Conservation (phyloP, 2,888 invertebrate species). For the Isotomurus palustris region DNA sequence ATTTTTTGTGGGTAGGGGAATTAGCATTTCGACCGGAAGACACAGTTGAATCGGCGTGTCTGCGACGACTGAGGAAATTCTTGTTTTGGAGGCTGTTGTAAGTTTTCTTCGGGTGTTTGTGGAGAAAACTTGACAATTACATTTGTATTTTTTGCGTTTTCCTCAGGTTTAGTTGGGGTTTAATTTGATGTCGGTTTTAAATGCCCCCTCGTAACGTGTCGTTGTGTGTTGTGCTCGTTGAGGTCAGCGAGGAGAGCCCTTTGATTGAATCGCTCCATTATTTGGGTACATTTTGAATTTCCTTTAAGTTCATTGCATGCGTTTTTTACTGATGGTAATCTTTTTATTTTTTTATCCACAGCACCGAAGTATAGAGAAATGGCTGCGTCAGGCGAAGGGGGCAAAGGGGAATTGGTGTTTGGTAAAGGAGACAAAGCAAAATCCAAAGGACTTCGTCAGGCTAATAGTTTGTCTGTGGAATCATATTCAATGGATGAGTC, state of each 20-base stretch:
- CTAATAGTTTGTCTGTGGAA: conserved; percentile 25
- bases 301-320: not conserved
- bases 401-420: conserved; percentile 28
- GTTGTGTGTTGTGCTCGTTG: conserved; percentile 39
- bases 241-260: conserved; percentile 34
- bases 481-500: conserved; percentile 20
- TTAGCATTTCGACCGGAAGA: no score
- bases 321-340: no score
- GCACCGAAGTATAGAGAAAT: conserved; percentile 17
- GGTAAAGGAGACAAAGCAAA: conserved; percentile 33
- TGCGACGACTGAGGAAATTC: no score
- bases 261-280: conserved; percentile 23
- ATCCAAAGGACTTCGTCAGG: conserved; percentile 31
- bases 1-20: no score
- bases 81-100: no score
- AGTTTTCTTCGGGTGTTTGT: no score
- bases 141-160: no score
- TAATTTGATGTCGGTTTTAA: no score
- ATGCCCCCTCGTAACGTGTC: conserved; percentile 22
- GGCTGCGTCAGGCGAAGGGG: conserved; percentile 7
- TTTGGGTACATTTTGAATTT: conserved; percentile 23
- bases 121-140: no score
- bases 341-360: conserved; percentile 1
- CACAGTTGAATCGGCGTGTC: no score
- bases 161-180: no score